These are phyloP conservation scores for Aquatica leii DNA, from an alignment of 2,888 invertebrate species.

Conservation along the genomic window DNA sequence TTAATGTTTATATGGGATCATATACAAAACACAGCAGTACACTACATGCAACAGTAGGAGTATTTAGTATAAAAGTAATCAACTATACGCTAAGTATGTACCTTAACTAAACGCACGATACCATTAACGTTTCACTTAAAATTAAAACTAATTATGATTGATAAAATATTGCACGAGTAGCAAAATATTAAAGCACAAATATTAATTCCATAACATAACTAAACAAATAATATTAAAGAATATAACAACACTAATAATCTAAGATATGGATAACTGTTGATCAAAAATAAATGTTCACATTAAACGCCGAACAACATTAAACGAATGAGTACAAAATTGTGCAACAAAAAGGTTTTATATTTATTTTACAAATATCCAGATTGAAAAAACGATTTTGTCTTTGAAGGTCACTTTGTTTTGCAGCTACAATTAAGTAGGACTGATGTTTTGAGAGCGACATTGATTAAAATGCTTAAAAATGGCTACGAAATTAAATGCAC, in stretches of 20 bases:
- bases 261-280: too few relatives aligned
- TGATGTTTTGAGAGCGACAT: background rate
- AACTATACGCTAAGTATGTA: slow-evolving; percentile 17
- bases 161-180: slow-evolving; percentile 24
- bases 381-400: slow-evolving; percentile 24
- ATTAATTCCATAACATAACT: background rate
- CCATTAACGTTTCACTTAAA: too few relatives aligned
- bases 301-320: background rate
- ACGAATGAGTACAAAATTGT: background rate
- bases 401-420: slow-evolving; percentile 35
- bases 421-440: slow-evolving; percentile 12
- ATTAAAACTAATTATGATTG: too few relatives aligned
- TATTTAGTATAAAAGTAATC: slow-evolving; percentile 22
- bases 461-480: background rate
- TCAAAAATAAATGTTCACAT: background rate
- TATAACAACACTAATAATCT: background rate
- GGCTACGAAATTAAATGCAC: too few relatives aligned
- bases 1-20: slow-evolving; percentile 21
- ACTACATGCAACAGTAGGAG: slow-evolving; percentile 27
- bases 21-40: slow-evolving; percentile 28
- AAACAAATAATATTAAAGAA: background rate
- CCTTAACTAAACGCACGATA: too few relatives aligned
- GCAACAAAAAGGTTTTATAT: background rate
- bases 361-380: slow-evolving; percentile 14
- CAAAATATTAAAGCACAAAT: background rate